Base-by-base conservation (phyloP, 2,113 vertebrate species). In the Crypturellus undulatus region DNA sequence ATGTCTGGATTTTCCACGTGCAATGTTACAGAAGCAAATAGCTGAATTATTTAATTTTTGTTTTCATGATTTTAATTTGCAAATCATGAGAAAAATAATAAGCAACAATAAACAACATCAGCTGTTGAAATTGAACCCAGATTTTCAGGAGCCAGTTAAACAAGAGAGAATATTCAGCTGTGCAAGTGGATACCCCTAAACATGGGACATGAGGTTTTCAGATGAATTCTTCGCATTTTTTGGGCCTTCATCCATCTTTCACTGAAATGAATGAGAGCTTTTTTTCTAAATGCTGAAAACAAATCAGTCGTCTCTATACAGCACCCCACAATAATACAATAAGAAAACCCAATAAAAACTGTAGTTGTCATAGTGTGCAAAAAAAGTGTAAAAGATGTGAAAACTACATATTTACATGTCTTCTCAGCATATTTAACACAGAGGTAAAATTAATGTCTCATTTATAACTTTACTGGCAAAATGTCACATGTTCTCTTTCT, bases 381-480 rank as follows among this genome's bases (percentile, higher is more conserved):
- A 82, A 82, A 92, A 77, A 73, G 25, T 88, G 83, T 84, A 90
- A 14, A 64, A 90, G 72, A 86, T 84, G 47, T 80, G 76, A 89
- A 84, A 95, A 79, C 63, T 72, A 95, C 76, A 73, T 82, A 89
- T 95, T 94, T 93, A 89, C 79, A 72, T 79, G 77, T 76, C 79
- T 88, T 73, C 51, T 80, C 65, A 68, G 38, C 43, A 78, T 73
- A 81, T 76, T 84, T 86, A 91, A 78, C 34, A 64, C 20, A 80
- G 75, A 87, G 34, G 28, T 67, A 90, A 85, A 79, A 93, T 51
- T 91, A 65, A 75, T 77, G 36, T 92, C 85, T 90, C 89, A 73
- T 73, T 81, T 84, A 90, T 93, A 95, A 94, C 88, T 94, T 95
- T 92, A 79, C 52, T 82, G 89, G 45, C 73, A 93, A 90, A 91